Base-by-base conservation (phyloP, 1,140 invertebrate genomes). In the Hermetia illucens region DNA sequence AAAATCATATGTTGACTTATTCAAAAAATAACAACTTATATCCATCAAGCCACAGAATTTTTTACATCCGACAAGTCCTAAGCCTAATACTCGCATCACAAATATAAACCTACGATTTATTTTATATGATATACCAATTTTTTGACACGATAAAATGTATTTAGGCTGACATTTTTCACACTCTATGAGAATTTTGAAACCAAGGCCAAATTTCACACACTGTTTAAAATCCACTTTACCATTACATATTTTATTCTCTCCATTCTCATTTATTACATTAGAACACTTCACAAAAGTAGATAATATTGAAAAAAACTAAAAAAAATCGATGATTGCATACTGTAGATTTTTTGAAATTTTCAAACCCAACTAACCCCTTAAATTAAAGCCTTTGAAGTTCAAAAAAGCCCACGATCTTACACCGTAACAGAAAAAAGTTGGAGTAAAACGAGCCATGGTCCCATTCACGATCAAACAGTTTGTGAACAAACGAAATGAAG, bases 1-100 rank as follows among this genome's bases (percentile, higher is more conserved):
- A 21, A 34, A 27, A 19, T 31, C 27, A 20, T 33, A 33, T 20
- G 29, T 25, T 25, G 17, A 44, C n/a, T 15, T 38, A 18, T 42
- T 41, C 10, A 36, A 21, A 36, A 36, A 36, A 3, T 19, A 18
- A 12, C 34, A 4, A 21, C 34, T 36, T 42, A 50, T 34, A 38
- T 48, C 48, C 45, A 50, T 50, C 34, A 50, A 42, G 20, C 48
- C 48, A 36, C 48, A 50, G 21, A 48, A 50, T 44, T 50, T 50
- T 21, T 48, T 43, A 35, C 41, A 48, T 44, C 48, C 45, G 36
- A 37, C 48, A 34, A 50, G 42, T 13, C 48, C 46, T 22, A 50
- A 45, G 41, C 48, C 41, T 24, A 50, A 46, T 42, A 48, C 40
- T 42, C 48, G 12, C 48, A 50, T 46, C 24, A 40, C 43, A 44